Conservation (phyloP, 2,888 invertebrate species). For the Pseudococcus longispinus region DNA sequence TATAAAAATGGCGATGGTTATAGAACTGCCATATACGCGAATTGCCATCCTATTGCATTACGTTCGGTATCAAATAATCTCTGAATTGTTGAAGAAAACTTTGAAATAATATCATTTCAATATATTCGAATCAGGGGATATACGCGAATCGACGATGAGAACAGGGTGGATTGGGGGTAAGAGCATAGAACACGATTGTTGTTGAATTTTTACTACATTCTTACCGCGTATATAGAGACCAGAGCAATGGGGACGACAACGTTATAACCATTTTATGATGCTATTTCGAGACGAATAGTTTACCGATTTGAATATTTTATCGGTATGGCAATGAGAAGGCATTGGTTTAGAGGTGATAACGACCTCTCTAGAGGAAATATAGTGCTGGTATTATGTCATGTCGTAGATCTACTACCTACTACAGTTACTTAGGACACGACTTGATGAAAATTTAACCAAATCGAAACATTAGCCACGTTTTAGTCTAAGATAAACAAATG, state of each 20-base stretch:
- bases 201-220: neutral
- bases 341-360: neutral
- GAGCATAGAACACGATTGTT: neutral
- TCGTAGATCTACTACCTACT: neutral
- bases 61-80: neutral
- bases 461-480: neutral
- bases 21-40: neutral
- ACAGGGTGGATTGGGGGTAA: neutral
- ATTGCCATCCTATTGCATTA: neutral
- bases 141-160: neutral
- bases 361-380: conserved; percentile 6
- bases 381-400: neutral
- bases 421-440: neutral
- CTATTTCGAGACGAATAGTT: neutral
- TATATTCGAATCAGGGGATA: neutral
- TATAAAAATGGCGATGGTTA: neutral
- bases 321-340: neutral
- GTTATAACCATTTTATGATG: neutral
- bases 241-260: neutral
- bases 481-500: neutral
- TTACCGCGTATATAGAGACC: neutral
- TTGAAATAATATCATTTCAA: conserved; percentile 33
- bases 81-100: neutral
- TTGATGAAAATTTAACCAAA: neutral
- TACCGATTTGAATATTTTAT: conserved; percentile 21